Base-by-base conservation (phyloP, 1,140 invertebrate genomes). In the Cyclargus thomasi region DNA sequence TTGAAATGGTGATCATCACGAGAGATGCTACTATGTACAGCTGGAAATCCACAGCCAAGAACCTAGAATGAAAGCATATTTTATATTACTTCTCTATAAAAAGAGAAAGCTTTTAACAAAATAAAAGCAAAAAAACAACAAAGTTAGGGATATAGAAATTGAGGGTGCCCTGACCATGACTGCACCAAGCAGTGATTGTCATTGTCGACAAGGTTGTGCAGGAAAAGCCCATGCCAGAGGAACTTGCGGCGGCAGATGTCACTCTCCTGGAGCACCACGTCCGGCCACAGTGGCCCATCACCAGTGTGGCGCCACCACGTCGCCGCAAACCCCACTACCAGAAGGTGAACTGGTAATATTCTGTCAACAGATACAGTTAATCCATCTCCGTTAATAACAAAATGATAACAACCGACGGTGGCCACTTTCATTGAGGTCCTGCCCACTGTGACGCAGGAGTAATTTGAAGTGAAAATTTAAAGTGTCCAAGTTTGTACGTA, bases 171-270 rank as follows among this genome's bases (percentile, higher is more conserved):
- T 67, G 74, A 83, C 84, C 82, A 86, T 0, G 83, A 77, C n/a
- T 78, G 80, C 7, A 83, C 57, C 57, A 87, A 67, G 65, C 83
- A 84, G 20, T 77, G 71, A 10, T 83, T 71, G 5, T 82, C 68
- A 0, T 77, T 62, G 7, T 75, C n/a, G 0, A 85, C 47, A 6
- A 85, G 68, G 73, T 94, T 95, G 73, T 94, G 93, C 0, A 94
- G 70, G 69, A 93, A 94, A 2, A 95, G 79, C 0, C 93, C 78
- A 75, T 94, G 94, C 2, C 91, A 82, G 93, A 93, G 94, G 93
- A 94, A 94, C 72, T 92, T 92, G 16, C 88, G 75, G 0, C 91
- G 83, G 70, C 94, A 95, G 53, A 83, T 79, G 2, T 90, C 77
- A 17, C 83, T 83, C 67, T 93, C 92, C 0, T 72, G 65, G 6